A percentile compares a stretch with the other conserved stretches of the same genome.
Evolutionary conservation across 1,140 invertebrate species (phyloP).

Genomic region (Hestina assimilis): DNA sequence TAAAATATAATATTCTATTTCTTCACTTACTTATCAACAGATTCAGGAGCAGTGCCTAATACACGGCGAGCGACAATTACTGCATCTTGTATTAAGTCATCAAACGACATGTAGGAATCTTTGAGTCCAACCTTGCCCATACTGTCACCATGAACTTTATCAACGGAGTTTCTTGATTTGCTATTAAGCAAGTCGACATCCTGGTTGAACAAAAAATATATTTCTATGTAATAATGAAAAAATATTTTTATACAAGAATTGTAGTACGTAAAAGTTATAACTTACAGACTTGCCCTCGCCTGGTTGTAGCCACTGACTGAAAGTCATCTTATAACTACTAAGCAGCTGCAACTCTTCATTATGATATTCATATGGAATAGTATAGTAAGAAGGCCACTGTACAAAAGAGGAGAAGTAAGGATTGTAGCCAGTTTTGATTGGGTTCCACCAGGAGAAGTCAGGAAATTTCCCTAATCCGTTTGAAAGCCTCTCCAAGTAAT

Average conservation of each 20-base stretch:
- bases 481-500: slow-evolving; percentile 83
- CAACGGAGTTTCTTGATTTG: slow-evolving; percentile 79
- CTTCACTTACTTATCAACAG: slow-evolving; percentile 47
- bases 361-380: slow-evolving; percentile 46
- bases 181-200: slow-evolving; percentile 62
- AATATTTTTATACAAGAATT: no score
- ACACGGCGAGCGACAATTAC: slow-evolving; percentile 71
- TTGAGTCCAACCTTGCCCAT: slow-evolving; percentile 80
- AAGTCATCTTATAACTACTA: slow-evolving; percentile 56
- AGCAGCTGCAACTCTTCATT: slow-evolving; percentile 52
- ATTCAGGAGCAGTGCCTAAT: slow-evolving; percentile 54
- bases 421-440: slow-evolving; percentile 80
- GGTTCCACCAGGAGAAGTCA: slow-evolving; percentile 77
- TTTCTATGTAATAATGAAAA: no score
- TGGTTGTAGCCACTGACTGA: slow-evolving; percentile 54
- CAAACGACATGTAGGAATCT: slow-evolving; percentile 79
- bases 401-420: slow-evolving; percentile 68
- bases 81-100: no score
- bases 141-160: slow-evolving; percentile 82
- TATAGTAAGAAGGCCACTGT: slow-evolving; percentile 53
- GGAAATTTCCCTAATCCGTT: slow-evolving; percentile 81
- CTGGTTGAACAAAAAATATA: slow-evolving; percentile 55
- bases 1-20: neutral
- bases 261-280: no score
- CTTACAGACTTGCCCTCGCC: slow-evolving; percentile 60